Base-by-base conservation (phyloP, 2,888 invertebrate genomes). In the Dasysyrphus albostriatus region DNA sequence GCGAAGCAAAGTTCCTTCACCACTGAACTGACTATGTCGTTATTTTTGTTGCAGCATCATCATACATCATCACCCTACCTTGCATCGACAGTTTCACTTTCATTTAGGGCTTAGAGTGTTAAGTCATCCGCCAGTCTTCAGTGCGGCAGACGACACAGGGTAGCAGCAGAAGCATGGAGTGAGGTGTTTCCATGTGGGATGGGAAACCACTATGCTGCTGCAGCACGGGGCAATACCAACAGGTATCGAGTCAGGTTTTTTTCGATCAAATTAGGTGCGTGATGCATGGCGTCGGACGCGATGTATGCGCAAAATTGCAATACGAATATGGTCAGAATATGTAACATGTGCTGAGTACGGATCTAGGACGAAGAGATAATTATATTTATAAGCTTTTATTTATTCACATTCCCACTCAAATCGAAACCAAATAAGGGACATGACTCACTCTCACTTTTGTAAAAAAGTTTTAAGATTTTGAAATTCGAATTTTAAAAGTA, bases 61-160 rank as follows among this genome's bases (percentile, higher is more conserved):
- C 63, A 63, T 32, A 44, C 37, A 14, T 37, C 67, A 39, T 34
- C 29, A 34, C 16, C 49, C 14, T 47, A 32, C 16, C 24, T 37
- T 29, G 24, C 34, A 56, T 54, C 81, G 56, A 67, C 59, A 73
- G 82, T 85, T 85, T 85, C 63, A 82, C 85, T 85, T 82, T 85
- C 73, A 77, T 85, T 73, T 85, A 47, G 69, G 77, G 42, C 49
- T 16, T 9, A 56, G 44, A 54, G 58, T 49, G 65, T 70, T 78
- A 78, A 83, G 63, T 83, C 83, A 79, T 83, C 61, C 54, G 47
- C 0, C 16, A 12, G 32, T 65, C 37, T n/a, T 19, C 8, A 16
- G 5, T 1, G 37, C 2, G 2, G 39, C 6, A 2, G 44, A 10
- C 12, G 51, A 12, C 14, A 5, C 24, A 2, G 6, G 12, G 24